These are phyloP conservation scores for Zosterops pallidus DNA, from an alignment of 2,113 vertebrate species.

Conservation along the genomic window DNA sequence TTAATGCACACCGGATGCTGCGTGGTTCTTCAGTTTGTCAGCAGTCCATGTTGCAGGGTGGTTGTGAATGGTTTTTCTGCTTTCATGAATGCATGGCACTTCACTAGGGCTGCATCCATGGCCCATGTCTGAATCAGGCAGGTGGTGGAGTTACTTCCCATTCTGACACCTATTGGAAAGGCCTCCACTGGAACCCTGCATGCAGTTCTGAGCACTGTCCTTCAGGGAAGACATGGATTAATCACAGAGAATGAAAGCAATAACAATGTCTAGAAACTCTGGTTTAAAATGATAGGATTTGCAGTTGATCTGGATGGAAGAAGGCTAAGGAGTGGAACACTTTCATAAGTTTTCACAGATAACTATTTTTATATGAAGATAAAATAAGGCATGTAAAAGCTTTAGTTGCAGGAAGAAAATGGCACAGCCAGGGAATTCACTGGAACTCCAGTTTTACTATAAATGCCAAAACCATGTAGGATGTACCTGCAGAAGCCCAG, in stretches of 20 bases:
- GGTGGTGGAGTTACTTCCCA: background rate
- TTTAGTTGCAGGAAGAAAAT: background rate
- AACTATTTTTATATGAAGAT: background rate
- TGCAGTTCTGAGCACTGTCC: background rate
- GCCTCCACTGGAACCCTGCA: background rate
- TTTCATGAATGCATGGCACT: background rate
- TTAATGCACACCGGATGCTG: background rate
- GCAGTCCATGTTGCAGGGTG: background rate
- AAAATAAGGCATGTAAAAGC: background rate
- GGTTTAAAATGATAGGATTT: background rate
- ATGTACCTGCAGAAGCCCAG: background rate
- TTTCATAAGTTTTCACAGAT: background rate
- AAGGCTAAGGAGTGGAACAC: background rate
- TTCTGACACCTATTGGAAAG: background rate
- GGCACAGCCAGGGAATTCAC: background rate
- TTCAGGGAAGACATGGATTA: background rate
- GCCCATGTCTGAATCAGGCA: background rate
- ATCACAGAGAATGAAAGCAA: background rate
- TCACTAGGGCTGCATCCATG: fast-evolving
- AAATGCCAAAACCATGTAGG: background rate
- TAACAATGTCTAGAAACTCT: background rate
- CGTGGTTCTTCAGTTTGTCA: background rate
- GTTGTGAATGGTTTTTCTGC: background rate
- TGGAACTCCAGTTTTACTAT: background rate
- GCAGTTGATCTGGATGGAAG: background rate